Conservation (phyloP, 2,113 vertebrate species). For the Austrofundulus limnaeus region DNA sequence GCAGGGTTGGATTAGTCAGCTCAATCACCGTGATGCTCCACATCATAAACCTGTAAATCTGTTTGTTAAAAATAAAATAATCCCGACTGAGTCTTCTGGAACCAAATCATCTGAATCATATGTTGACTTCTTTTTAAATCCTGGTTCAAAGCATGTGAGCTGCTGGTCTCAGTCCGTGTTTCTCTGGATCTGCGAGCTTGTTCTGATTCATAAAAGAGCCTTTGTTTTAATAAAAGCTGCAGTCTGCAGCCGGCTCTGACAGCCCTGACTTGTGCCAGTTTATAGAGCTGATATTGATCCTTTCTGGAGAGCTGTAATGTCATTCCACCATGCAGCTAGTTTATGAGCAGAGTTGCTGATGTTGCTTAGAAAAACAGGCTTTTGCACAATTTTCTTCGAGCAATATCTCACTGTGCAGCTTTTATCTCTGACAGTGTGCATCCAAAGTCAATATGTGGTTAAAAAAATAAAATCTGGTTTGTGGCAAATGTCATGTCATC, state of each 20-base stretch:
- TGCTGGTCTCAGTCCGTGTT: not conserved
- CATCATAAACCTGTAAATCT: not conserved
- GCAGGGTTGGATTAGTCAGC: too few species aligned
- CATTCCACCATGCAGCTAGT: conserved; percentile 34
- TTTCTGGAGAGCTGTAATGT: conserved; percentile 29
- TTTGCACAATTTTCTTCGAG: conserved; percentile 25
- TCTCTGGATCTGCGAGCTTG: not conserved
- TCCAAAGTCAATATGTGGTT: not conserved
- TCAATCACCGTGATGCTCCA: not conserved
- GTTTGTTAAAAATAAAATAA: not conserved
- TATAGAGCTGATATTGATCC: conserved; percentile 50
- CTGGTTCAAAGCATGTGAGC: not conserved
- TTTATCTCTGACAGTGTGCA: not conserved
- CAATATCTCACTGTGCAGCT: conserved; percentile 35
- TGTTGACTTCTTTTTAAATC: not conserved
- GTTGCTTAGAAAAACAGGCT: conserved; percentile 37
- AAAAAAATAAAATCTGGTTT: not conserved
- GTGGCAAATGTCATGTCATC: not conserved
- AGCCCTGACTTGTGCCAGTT: conserved; percentile 20
- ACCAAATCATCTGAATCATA: conserved; percentile 39
- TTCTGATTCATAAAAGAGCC: not conserved
- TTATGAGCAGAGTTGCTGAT: conserved; percentile 57
- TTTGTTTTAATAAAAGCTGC: conserved; percentile 29
- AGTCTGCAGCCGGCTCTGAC: conserved; percentile 16
- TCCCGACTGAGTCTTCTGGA: conserved; percentile 41